Evolutionary conservation across 2,888 invertebrate genomes (phyloP).

Genomic region (Acheta domesticus): DNA sequence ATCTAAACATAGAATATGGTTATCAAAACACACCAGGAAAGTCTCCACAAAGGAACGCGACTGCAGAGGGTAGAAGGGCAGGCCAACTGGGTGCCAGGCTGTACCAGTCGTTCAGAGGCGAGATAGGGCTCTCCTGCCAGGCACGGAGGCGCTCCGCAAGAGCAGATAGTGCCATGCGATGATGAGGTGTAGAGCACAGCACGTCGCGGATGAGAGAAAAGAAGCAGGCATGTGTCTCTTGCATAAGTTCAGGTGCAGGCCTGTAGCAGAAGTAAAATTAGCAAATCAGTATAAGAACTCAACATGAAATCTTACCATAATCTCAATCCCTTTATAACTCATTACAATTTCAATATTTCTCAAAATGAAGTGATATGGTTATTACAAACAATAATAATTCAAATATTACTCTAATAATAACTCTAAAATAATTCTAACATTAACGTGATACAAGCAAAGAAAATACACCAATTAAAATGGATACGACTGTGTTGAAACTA

Average conservation of each 20-base stretch:
- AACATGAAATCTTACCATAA: too few species aligned
- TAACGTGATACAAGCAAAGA: too few species aligned
- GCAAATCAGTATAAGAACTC: too few species aligned
- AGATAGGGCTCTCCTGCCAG: constrained; percentile 77
- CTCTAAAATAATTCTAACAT: too few species aligned
- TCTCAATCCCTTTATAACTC: too few species aligned
- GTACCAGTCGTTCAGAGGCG: constrained; percentile 79
- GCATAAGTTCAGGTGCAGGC: constrained; percentile 59
- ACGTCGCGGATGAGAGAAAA: constrained; percentile 84
- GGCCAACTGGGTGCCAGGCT: constrained; percentile 63
- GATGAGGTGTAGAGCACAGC: constrained; percentile 80
- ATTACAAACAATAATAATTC: too few species aligned
- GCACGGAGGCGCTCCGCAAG: constrained; percentile 68
- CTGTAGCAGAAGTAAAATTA: constrained; percentile 37
- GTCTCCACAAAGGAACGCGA: constrained; percentile 81
- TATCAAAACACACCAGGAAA: constrained; percentile 53
- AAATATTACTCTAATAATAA: too few species aligned
- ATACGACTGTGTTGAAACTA: too few species aligned
- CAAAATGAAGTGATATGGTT: too few species aligned
- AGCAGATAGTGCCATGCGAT: constrained; percentile 73
- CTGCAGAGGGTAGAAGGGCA: constrained; percentile 68
- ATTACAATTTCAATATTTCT: too few species aligned
- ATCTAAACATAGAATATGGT: too few species aligned
- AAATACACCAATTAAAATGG: too few species aligned
- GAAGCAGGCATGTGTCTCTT: constrained; percentile 81